These are phyloP conservation scores for Heptascelio sp. DNA, from an alignment of 2,888 invertebrate species.

Conservation along the genomic window DNA sequence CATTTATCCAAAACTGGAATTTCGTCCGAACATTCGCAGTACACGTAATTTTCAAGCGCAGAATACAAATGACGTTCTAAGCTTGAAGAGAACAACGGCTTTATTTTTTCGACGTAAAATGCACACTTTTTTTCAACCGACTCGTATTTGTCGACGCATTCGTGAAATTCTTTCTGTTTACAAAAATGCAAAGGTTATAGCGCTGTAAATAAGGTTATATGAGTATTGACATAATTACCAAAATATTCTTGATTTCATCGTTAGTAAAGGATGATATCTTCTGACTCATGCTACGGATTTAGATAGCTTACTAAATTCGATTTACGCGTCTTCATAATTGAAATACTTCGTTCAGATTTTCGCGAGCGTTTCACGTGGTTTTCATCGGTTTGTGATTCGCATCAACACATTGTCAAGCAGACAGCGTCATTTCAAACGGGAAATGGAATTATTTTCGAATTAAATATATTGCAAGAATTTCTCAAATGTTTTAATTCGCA, in stretches of 20 bases:
- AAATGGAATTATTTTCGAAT: too few relatives aligned
- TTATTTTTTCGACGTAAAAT: slow-evolving; percentile 74
- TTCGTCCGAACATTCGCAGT: slow-evolving; percentile 57
- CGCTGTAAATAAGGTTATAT: not conserved
- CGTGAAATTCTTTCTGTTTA: slow-evolving; percentile 30
- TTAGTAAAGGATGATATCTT: not conserved
- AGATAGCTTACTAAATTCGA: not conserved
- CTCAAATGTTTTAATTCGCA: too few relatives aligned
- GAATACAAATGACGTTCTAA: slow-evolving; percentile 75
- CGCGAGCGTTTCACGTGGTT: slow-evolving; percentile 10
- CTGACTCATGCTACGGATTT: slow-evolving; percentile 59
- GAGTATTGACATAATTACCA: slow-evolving; percentile 40
- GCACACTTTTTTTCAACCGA: slow-evolving; percentile 69
- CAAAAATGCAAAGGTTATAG: slow-evolving; percentile 24
- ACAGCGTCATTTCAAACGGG: too few relatives aligned
- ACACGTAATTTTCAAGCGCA: slow-evolving; percentile 75
- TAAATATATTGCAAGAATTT: too few relatives aligned
- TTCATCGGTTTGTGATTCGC: slow-evolving; percentile 34
- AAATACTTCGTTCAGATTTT: slow-evolving; percentile 13
- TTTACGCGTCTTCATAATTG: slow-evolving; percentile 35
- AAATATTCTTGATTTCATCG: slow-evolving; percentile 38
- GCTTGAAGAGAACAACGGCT: slow-evolving; percentile 75
- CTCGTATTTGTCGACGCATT: slow-evolving; percentile 15
- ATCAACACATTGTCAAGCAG: too few relatives aligned
- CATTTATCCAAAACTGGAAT: slow-evolving; percentile 70